Evolutionary conservation across 2,797 vertebrate species (phyloP).

Genomic region (Clangula hyemalis): DNA sequence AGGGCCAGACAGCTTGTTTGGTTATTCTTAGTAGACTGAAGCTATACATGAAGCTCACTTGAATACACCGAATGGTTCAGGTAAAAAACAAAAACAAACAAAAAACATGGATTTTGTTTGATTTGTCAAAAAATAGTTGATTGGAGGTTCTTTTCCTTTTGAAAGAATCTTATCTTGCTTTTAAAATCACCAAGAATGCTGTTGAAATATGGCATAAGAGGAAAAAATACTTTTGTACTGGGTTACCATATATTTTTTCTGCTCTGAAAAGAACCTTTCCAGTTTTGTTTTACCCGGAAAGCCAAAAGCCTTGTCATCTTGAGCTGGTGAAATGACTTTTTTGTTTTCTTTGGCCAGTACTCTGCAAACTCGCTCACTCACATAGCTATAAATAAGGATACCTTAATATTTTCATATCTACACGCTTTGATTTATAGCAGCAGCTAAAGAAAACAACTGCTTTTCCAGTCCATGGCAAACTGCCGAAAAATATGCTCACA

Average conservation of each 20-base stretch:
- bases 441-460: conserved; percentile 35
- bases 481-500: neutral
- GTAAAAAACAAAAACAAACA: neutral
- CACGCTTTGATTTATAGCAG: conserved; percentile 35
- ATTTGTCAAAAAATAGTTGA: neutral
- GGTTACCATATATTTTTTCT: neutral
- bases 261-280: neutral
- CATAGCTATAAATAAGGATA: conserved; percentile 9
- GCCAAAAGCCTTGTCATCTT: conserved; percentile 3
- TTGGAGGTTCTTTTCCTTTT: neutral
- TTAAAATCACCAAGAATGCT: neutral
- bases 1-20: neutral
- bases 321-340: neutral
- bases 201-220: neutral
- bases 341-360: conserved; percentile 17
- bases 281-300: neutral
- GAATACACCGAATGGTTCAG: neutral
- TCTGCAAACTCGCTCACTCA: conserved; percentile 12
- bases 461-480: neutral
- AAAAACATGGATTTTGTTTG: neutral
- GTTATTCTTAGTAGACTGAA: neutral
- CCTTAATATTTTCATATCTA: conserved; percentile 40
- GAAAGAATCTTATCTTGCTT: neutral
- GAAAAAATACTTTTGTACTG: neutral
- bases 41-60: neutral